Conservation (phyloP, 1,140 invertebrate genomes). For the Caenorhabditis inopinata region DNA sequence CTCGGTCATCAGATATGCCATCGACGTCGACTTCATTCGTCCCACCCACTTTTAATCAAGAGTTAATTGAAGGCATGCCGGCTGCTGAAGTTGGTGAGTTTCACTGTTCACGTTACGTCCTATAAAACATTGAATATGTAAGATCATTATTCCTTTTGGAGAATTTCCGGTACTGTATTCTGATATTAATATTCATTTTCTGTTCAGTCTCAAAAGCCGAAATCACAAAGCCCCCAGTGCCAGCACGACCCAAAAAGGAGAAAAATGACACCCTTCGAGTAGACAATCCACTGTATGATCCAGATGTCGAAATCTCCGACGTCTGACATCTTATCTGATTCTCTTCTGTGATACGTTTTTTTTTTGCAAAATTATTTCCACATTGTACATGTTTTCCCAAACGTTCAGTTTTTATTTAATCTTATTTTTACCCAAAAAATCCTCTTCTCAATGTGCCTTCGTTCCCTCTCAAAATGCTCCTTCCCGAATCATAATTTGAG, state of each 20-base stretch:
- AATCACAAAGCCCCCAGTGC: background rate
- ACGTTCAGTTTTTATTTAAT: background rate
- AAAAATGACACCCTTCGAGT: background rate
- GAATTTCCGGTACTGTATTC: too few relatives aligned
- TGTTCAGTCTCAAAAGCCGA: conserved; percentile 2
- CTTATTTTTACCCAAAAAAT: background rate
- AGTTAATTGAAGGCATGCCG: background rate
- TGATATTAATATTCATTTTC: too few relatives aligned
- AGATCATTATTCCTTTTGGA: too few relatives aligned
- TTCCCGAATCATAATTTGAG: background rate
- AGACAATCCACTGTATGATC: conserved; percentile 28
- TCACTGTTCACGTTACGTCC: too few relatives aligned
- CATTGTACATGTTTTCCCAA: background rate
- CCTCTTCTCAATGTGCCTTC: conserved; percentile 4
- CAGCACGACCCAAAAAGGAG: conserved; percentile 8
- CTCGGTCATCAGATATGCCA: background rate
- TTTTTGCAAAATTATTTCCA: too few relatives aligned
- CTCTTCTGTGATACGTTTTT: too few relatives aligned
- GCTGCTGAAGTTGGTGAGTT: background rate
- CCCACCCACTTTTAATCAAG: background rate
- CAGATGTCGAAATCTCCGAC: conserved; percentile 16
- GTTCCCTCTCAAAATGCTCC: background rate
- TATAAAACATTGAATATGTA: too few relatives aligned
- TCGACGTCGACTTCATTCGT: background rate
- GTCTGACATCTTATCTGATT: conserved; percentile 20